Evolutionary conservation across 1,140 invertebrate genomes (phyloP), one percentile per base, ranked within the genome.

Genomic region (Drosophila watanabei): DNA sequence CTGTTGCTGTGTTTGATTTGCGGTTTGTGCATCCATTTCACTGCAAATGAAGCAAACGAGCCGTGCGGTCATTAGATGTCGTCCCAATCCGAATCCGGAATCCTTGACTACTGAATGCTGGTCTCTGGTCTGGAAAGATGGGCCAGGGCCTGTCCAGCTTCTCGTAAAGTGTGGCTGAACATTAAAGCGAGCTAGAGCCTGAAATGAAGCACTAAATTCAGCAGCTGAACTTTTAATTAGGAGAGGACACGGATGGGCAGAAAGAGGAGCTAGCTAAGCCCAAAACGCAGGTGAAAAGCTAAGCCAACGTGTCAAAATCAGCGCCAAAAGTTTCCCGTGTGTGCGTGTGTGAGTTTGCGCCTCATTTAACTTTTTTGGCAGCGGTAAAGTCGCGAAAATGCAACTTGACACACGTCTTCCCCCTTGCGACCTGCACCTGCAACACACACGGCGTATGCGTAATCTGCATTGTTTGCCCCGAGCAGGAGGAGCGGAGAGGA

Each of bases 21-120:
- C 86, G 85, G 85, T 90, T 57, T 89, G 85, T 85, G 81, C 82
- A 89, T 90, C 79, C 85, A 90, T 85, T 89, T 69, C 85, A 82
- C 79, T 89, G 85, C 85, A 90, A 90, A 89, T 89, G 85, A 89
- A 85, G 81, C 85, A 89, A 89, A 82, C 85, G 85, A 89, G 81
- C 86, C 86, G 52, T 89, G 85, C 64, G 86, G 86, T 89, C 85
- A 85, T 90, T 89, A 85, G 85, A 79, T 82, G 82, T 80, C 63
- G 49, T 45, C 68, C 37, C 18, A 51, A 59, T 43, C 64, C 10
- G 35, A 33, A 16, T 59, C 45, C 59, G 39, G 58, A 54, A 51
- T 84, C 85, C 83, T 84, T 71, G 60, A 14, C 30, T 56, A n/a
- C 61, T 45, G 28, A 24, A 52, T 66, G 60, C 39, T 41, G 30